Evolutionary conservation across 2,888 invertebrate species (phyloP), one percentile per base, ranked within the genome.

Genomic region (Lithophane semibrunnea): DNA sequence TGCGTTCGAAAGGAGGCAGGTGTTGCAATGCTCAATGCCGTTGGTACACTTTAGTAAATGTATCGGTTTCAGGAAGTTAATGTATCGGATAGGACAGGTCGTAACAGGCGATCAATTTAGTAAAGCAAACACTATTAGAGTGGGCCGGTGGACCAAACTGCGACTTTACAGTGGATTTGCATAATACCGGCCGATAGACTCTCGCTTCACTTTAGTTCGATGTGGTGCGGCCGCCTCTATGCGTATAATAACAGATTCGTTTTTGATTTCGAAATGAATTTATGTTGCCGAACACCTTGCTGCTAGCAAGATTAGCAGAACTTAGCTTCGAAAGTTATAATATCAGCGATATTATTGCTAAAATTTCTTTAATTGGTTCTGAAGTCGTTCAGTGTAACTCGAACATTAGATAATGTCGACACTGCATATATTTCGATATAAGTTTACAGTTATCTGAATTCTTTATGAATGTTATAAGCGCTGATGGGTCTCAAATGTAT

Each of bases 81-180:
- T 88, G 72, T 88, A 88, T 89, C 88, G 89, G 83, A 87, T 88
- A 84, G 88, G 86, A 90, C 88, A 88, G 83, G 88, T 88, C 81
- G 81, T 82, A 84, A 84, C 80, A 75, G 85, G 78, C 78, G 83
- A 85, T 87, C 87, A 86, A 88, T 91, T 91, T 88, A 88, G 84
- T 90, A 89, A 89, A 89, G 87, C 90, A 89, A 90, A 90, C 86
- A 86, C 79, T 89, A 86, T 84, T 86, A 79, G 86, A 86, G 79
- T 84, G 88, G 88, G 82, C 84, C 86, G 85, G 79, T 90, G 91
- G 91, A 90, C 89, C 89, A 86, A 90, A 92, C 85, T 82, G 80
- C 82, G 82, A 81, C 74, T 87, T 85, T 85, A 80, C 52, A 80
- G 68, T 60, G 42, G 61, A 86, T 90, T 90, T 88, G 84, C 89